A percentile compares a stretch with the other conserved stretches of the same genome.
phyloP scores from a whole-genome alignment of 2,888 invertebrate genomes.

The Dryadula phaetusa region DNA sequence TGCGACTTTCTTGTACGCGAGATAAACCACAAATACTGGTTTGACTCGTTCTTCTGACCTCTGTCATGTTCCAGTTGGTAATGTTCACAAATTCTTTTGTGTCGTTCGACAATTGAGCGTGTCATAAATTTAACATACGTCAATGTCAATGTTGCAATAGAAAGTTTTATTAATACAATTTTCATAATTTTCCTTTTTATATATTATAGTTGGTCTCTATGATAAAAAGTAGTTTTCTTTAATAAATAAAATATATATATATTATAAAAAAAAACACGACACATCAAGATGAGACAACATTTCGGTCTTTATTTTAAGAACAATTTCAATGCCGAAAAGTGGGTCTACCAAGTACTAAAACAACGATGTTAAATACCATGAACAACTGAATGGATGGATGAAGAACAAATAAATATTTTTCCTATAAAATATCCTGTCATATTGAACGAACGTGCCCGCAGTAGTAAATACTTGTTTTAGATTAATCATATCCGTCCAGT shows the following conservation, averaged over 20 bases:
- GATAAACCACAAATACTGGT: constrained; percentile 62
- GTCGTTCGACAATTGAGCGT: constrained; percentile 55
- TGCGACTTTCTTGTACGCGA: constrained; percentile 71
- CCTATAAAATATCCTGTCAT: constrained; percentile 46
- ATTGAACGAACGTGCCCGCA: constrained; percentile 56
- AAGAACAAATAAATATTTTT: constrained; percentile 32
- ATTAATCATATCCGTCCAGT: constrained; percentile 68
- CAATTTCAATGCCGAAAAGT: not conserved
- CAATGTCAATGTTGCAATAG: constrained; percentile 60
- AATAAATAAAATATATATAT: too few species aligned
- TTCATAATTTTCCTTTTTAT: not conserved
- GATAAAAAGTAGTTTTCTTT: too few species aligned
- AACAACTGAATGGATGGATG: constrained; percentile 34
- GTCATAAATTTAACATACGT: constrained; percentile 54
- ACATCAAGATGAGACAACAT: too few species aligned
- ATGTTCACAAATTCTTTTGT: constrained; percentile 66
- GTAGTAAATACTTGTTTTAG: constrained; percentile 64
- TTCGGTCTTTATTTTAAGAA: too few species aligned
- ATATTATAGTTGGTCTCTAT: not conserved
- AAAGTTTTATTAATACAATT: constrained; percentile 49
- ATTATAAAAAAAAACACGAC: too few species aligned
- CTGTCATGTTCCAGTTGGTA: constrained; percentile 55
- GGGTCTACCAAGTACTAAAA: not conserved
- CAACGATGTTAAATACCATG: not conserved
- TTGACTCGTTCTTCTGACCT: constrained; percentile 68